Evolutionary conservation across 37 sponge, comb jelly and placozoan species (phyloP), one percentile per base, ranked within the genome.

Genomic region (Cliona cf. orientalis): DNA sequence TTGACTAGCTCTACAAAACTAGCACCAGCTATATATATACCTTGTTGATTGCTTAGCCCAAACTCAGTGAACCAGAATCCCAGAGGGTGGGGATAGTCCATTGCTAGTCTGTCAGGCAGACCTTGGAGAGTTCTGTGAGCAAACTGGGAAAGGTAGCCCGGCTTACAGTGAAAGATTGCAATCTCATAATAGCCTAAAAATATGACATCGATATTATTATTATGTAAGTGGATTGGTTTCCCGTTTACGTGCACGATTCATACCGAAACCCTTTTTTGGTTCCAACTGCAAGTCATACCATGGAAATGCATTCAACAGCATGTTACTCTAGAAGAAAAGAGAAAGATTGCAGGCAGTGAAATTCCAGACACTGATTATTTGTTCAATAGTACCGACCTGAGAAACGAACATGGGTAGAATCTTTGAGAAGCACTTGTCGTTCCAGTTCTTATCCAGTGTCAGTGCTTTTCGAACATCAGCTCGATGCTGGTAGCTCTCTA

Each of bases 111-210:
- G n/a, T n/a, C n/a, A n/a, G n/a, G n/a, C n/a, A n/a, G n/a, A n/a
- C n/a, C n/a, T 36, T 84, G 85, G 23, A 23, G n/a, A n/a, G 76
- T 19, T 53, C 77, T n/a, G 56, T 84, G 85, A 49, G 39, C 71
- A 60, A 76, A 76, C 45, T 76, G 77, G 17, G 57, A 4, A 22
- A 84, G 3, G 38, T n/a, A 35, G 26, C 77, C 85, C 0, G 70
- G 41, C 58, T 64, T 55, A 0, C 68, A 31, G 9, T 34, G 31
- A 21, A 69, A 32, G 41, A 3, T 7, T 0, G 62, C 53, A 5
- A 84, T 46, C 77, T 76, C 75, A 84, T 69, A 84, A 23, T 56
- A 42, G 66, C 80, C 80, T 80, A 26, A n/a, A n/a, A n/a, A n/a
- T n/a, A n/a, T n/a, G n/a, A n/a, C n/a, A n/a, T n/a, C n/a, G n/a